Percentiles rank a stretch among this genome's conserved stretches.
Evolutionary conservation across 1,140 invertebrate species (phyloP).

Genomic region (Anastrepha obliqua): DNA sequence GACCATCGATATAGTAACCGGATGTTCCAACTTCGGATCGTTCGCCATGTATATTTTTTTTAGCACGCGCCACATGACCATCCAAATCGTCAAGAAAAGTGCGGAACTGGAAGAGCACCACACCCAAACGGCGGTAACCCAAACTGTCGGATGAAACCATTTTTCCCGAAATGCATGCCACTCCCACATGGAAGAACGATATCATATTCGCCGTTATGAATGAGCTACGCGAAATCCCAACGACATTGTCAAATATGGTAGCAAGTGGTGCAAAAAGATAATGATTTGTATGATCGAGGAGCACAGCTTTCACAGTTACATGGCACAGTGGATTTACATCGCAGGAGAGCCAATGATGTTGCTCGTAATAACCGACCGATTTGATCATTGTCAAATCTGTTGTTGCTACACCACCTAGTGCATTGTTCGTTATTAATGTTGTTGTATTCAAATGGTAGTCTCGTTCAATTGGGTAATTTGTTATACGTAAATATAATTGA

Average conservation of each 20-base stretch:
- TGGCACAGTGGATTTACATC: constrained; percentile 83
- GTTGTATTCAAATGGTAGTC: constrained; percentile 69
- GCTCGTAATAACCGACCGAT: constrained; percentile 74
- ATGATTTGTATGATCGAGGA: constrained; percentile 85
- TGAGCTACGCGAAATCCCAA: constrained; percentile 78
- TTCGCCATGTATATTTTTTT: constrained; percentile 82
- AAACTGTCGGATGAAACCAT: constrained; percentile 82
- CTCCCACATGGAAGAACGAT: constrained; percentile 83
- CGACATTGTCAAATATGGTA: constrained; percentile 78
- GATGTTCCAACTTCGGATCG: constrained; percentile 82
- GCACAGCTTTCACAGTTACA: constrained; percentile 84
- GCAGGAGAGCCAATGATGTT: constrained; percentile 79
- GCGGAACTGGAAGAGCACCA: constrained; percentile 84
- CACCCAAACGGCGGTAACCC: constrained; percentile 80
- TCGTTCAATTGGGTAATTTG: constrained; percentile 77
- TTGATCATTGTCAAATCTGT: constrained; percentile 62
- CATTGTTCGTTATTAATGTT: constrained; percentile 46
- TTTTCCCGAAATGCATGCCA: constrained; percentile 82
- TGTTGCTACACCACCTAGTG: constrained; percentile 43
- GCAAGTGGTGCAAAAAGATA: constrained; percentile 85
- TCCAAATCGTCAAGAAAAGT: constrained; percentile 88
- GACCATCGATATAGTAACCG: constrained; percentile 84
- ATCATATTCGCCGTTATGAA: constrained; percentile 87
- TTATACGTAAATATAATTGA: constrained; percentile 78
- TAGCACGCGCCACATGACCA: constrained; percentile 84